phyloP scores from a whole-genome alignment of 2,797 vertebrate genomes.

The Benthosema pterotum region DNA sequence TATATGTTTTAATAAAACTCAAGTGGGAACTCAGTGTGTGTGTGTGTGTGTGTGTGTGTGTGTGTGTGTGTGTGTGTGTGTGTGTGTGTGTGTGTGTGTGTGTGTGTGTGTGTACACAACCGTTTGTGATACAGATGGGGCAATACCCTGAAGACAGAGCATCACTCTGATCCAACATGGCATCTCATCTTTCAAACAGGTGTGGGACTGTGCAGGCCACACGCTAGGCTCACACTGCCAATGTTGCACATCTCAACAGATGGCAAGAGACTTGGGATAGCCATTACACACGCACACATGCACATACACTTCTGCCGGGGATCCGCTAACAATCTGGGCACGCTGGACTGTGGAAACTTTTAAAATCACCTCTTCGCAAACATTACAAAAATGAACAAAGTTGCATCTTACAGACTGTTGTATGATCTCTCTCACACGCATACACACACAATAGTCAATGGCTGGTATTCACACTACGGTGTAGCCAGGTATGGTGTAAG shows the following conservation, averaged over 20 bases:
- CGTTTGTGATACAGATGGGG: not conserved
- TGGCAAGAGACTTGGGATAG: not conserved
- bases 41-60: slow-evolving; percentile 1
- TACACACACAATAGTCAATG: not conserved
- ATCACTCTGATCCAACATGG: not conserved
- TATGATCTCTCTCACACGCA: not conserved
- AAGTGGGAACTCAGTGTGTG: not conserved
- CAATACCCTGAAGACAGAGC: not conserved
- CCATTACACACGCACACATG: not conserved
- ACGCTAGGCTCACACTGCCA: not conserved
- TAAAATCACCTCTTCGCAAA: no score
- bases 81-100: not conserved
- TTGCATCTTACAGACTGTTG: no score
- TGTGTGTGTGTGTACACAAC: no score
- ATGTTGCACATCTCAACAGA: slow-evolving; percentile 6
- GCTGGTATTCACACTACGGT: no score
- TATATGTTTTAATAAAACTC: not conserved
- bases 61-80: not conserved
- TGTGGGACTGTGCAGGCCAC: slow-evolving; percentile 1
- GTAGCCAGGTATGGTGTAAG: no score
- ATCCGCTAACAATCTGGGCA: no score
- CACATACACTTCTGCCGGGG: not conserved
- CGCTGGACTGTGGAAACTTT: no score
- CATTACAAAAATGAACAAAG: no score
- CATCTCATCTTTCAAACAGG: slow-evolving; percentile 11